phyloP scores from a whole-genome alignment of 2,797 vertebrate genomes.

The Salarias fasciatus region DNA sequence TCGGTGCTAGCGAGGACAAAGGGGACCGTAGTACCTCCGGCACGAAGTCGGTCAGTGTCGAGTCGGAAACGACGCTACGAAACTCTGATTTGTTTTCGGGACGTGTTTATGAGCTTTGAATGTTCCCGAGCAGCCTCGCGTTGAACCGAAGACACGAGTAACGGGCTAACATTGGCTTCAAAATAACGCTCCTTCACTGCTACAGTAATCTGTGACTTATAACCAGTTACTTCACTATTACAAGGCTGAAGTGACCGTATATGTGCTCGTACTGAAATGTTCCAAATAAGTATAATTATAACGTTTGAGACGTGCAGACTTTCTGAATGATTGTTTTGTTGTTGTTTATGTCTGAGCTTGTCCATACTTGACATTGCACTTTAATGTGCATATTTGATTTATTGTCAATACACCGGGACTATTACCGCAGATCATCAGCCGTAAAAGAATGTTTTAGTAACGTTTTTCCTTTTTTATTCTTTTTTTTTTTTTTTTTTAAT shows the following conservation, averaged over 20 bases:
- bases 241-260: accelerated
- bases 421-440: accelerated
- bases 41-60: slow-evolving; percentile 23
- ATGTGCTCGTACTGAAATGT: not conserved
- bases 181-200: slow-evolving; percentile 41
- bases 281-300: not conserved
- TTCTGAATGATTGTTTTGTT: slow-evolving; percentile 56
- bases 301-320: slow-evolving; percentile 9
- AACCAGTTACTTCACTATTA: not conserved
- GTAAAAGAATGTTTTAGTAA: accelerated
- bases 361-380: not conserved
- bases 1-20: slow-evolving; percentile 78
- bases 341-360: slow-evolving; percentile 35
- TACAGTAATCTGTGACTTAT: not conserved
- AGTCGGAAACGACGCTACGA: not conserved
- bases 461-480: not conserved
- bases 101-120: too few relatives aligned
- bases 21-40: slow-evolving; percentile 49
- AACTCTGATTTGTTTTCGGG: not conserved
- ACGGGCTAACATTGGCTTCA: slow-evolving; percentile 49
- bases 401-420: not conserved
- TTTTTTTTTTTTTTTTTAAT: not conserved
- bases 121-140: not conserved
- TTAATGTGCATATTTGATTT: not conserved
- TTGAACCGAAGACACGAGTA: not conserved